These are phyloP conservation scores for Riptortus pedestris DNA, from an alignment of 1,140 invertebrate genomes.

Conservation along the genomic window DNA sequence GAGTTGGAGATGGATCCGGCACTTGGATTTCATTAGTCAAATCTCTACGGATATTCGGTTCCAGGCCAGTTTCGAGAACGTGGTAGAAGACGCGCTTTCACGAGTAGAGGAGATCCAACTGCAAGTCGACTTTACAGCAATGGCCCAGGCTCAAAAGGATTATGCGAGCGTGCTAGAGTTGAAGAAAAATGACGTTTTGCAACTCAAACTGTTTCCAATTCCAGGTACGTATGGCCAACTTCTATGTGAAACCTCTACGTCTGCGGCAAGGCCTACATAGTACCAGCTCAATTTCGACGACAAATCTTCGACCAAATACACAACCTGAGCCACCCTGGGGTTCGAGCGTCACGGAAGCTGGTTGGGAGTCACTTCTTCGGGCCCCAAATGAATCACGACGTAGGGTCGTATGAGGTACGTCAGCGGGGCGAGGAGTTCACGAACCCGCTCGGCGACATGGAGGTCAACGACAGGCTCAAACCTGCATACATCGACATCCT, in stretches of 20 bases:
- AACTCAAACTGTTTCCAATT: neutral
- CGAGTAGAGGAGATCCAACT: constrained; percentile 15
- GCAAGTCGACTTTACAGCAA: neutral
- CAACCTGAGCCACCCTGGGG: neutral
- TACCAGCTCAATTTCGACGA: no score
- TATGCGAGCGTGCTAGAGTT: no score
- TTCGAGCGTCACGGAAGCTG: neutral
- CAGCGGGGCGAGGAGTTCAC: neutral
- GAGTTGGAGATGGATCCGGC: constrained; percentile 33
- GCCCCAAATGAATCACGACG: neutral
- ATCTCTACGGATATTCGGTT: constrained; percentile 36
- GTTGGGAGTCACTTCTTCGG: neutral
- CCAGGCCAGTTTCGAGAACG: constrained; percentile 32
- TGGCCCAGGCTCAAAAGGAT: neutral
- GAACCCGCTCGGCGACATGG: no score
- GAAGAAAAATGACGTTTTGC: neutral
- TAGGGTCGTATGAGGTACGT: neutral
- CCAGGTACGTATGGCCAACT: neutral
- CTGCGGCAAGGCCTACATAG: neutral
- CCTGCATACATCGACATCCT: no score
- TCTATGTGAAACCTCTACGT: neutral
- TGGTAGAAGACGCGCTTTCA: constrained; percentile 17
- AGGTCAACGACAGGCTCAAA: no score
- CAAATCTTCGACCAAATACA: neutral
- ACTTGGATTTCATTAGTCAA: constrained; percentile 37